phyloP scores from a whole-genome alignment of 2,888 invertebrate genomes.

The Lacanobia wlatinum region DNA sequence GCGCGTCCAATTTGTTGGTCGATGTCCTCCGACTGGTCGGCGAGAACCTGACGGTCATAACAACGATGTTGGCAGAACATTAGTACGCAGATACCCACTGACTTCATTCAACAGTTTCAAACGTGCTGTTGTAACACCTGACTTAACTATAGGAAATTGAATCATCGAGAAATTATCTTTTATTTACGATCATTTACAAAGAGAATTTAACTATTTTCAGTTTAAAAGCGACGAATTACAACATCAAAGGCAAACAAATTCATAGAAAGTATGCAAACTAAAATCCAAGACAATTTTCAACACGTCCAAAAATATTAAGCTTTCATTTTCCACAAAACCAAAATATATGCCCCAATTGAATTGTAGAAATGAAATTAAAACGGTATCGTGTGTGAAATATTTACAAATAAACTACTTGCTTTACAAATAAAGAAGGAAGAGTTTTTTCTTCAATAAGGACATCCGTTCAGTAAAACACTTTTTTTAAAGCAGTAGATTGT shows the following conservation, averaged over 20 bases:
- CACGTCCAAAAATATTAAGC: neutral
- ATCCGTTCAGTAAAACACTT: neutral
- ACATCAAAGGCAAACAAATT: neutral
- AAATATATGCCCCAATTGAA: constrained; percentile 1
- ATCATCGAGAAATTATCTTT: neutral
- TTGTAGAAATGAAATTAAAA: constrained; percentile 24
- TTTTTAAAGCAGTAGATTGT: neutral
- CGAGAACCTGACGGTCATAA: constrained; percentile 37
- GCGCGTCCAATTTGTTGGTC: constrained; percentile 49
- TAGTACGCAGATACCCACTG: constrained; percentile 29
- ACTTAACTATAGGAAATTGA: constrained; percentile 13
- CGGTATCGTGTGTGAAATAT: constrained; percentile 6
- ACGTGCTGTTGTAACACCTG: constrained; percentile 25
- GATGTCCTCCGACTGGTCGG: constrained; percentile 41
- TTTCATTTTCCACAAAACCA: neutral
- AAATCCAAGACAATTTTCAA: too few species aligned
- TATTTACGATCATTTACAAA: neutral
- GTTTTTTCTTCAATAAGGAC: constrained; percentile 1
- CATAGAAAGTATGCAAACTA: neutral
- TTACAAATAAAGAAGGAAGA: constrained; percentile 33
- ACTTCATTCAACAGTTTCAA: constrained; percentile 32
- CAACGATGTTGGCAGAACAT: constrained; percentile 46
- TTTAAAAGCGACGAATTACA: neutral
- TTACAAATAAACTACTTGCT: too few species aligned
- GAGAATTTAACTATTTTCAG: neutral